These are phyloP conservation scores for Forficula auricularia DNA, from an alignment of 1,140 invertebrate species.

Conservation along the genomic window DNA sequence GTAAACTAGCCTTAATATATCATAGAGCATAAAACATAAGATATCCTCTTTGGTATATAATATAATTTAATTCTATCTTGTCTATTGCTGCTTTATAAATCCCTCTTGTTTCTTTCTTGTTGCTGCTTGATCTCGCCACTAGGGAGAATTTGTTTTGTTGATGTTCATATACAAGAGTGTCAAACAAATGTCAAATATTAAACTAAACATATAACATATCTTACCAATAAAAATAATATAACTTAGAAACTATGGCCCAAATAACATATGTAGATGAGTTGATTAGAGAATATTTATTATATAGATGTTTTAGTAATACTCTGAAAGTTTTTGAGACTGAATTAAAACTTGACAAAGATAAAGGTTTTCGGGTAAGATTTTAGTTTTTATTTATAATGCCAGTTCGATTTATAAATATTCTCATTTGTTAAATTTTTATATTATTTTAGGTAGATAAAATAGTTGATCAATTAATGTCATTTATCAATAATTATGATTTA, in stretches of 20 bases:
- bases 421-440: conserved; percentile 8
- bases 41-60: too few relatives aligned
- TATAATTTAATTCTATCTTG: too few relatives aligned
- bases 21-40: too few relatives aligned
- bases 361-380: conserved; percentile 64
- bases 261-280: conserved; percentile 73
- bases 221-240: neutral
- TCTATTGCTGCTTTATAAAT: too few relatives aligned
- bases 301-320: conserved; percentile 69
- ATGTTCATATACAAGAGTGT: too few relatives aligned
- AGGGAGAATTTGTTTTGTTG: too few relatives aligned
- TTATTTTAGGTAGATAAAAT: conserved; percentile 62
- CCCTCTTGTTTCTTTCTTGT: too few relatives aligned
- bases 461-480: conserved; percentile 66
- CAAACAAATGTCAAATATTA: too few relatives aligned
- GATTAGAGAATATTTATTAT: conserved; percentile 82
- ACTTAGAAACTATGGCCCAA: conserved; percentile 53
- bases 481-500: conserved; percentile 62
- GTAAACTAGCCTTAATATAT: too few relatives aligned
- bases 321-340: conserved; percentile 76
- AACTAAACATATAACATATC: too few relatives aligned
- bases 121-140: too few relatives aligned
- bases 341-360: conserved; percentile 77
- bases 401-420: conserved; percentile 4
- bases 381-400: too few relatives aligned